Conservation (phyloP, 1,140 invertebrate species). For the Zophobas atratus region DNA sequence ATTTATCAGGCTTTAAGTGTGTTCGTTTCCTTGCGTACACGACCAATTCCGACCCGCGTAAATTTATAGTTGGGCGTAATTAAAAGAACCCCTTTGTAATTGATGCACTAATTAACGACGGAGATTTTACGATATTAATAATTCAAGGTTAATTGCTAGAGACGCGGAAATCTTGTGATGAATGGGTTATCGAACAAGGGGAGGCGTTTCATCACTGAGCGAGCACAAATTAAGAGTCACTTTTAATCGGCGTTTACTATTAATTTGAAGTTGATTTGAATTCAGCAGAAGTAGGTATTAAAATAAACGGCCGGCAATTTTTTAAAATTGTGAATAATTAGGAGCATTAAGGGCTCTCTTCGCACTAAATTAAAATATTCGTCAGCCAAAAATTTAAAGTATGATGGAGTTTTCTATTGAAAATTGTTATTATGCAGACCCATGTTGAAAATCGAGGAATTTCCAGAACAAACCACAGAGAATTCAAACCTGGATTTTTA, state of each 20-base stretch:
- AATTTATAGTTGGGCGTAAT: conserved; percentile 11
- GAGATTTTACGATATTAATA: conserved; percentile 42
- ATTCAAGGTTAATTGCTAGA: conserved; percentile 37
- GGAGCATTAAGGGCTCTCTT: no score
- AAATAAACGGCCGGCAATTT: no score
- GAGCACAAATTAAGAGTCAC: conserved; percentile 31
- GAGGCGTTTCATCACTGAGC: conserved; percentile 27
- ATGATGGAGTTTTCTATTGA: no score
- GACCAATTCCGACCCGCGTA: background rate
- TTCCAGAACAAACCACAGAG: no score
- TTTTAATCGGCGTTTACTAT: conserved; percentile 31
- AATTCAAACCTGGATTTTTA: no score
- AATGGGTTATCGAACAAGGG: conserved; percentile 37
- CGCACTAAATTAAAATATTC: no score
- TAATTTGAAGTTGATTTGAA: background rate
- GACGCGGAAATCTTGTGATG: conserved; percentile 34
- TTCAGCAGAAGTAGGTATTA: no score
- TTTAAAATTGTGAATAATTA: no score
- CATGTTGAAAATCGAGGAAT: no score
- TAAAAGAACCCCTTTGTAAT: conserved; percentile 16
- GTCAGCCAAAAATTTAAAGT: no score
- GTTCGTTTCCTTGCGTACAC: background rate
- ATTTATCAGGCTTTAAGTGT: background rate
- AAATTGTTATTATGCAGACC: no score
- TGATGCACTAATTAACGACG: conserved; percentile 35